phyloP scores from a whole-genome alignment of 2,113 vertebrate genomes.

The Psittacus erithacus region DNA sequence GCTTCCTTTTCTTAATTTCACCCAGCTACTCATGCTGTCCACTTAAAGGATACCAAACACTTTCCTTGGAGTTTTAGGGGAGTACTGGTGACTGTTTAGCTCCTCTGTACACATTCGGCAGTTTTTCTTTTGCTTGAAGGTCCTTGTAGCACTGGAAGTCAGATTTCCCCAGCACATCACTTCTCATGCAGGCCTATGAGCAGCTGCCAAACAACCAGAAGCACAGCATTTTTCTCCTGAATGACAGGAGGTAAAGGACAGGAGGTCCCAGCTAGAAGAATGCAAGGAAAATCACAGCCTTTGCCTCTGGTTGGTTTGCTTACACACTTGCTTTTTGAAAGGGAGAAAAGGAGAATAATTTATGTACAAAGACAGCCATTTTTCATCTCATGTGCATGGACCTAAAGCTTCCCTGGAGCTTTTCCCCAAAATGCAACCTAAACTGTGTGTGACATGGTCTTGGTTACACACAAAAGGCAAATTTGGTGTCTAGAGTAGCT shows the following conservation, averaged over 20 bases:
- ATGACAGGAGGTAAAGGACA: not conserved
- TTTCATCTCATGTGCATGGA: not conserved
- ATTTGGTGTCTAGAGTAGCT: not conserved
- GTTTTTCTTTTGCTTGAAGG: not conserved
- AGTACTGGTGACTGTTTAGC: not conserved
- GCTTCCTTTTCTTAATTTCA: not conserved
- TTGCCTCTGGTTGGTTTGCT: not conserved
- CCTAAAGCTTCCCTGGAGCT: not conserved
- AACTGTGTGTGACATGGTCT: not conserved
- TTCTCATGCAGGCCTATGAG: not conserved
- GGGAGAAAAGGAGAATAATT: not conserved
- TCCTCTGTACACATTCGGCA: not conserved
- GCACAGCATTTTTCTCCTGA: not conserved
- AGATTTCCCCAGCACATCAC: constrained; percentile 37
- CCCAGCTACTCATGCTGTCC: not conserved
- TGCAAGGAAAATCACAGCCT: not conserved
- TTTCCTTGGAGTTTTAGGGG: not conserved
- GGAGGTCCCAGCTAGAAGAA: not conserved
- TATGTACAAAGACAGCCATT: not conserved
- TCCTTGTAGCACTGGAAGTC: not conserved
- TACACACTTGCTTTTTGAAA: not conserved
- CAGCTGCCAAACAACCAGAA: constrained; percentile 21
- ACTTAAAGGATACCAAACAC: not conserved
- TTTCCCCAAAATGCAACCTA: not conserved
- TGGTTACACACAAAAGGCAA: not conserved